These are phyloP conservation scores for Boleophthalmus pectinirostris DNA, from an alignment of 2,113 vertebrate genomes.

Conservation along the genomic window DNA sequence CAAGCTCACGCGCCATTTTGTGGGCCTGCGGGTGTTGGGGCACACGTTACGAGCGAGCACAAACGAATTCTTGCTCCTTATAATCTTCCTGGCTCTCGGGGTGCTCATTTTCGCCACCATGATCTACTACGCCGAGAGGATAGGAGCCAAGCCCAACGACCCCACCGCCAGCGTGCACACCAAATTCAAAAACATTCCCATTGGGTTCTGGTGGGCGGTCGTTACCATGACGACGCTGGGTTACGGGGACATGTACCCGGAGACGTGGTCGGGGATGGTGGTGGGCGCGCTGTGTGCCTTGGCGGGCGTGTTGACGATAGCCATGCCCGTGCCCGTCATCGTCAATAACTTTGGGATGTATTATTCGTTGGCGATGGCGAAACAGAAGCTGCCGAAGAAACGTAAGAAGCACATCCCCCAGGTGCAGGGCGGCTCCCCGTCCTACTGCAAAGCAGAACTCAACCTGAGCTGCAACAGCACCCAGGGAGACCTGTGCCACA, in stretches of 20 bases:
- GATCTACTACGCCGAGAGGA: constrained; percentile 97
- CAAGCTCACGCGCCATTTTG: constrained; percentile 97
- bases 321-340: constrained; percentile 98
- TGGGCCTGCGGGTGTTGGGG: constrained; percentile 93
- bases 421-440: constrained; percentile 87
- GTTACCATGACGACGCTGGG: constrained; percentile 98
- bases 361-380: constrained; percentile 98
- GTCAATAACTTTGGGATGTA: constrained; percentile 99
- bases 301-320: constrained; percentile 94
- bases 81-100: constrained; percentile 94
- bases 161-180: constrained; percentile 91
- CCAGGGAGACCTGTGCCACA: constrained; percentile 86
- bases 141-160: constrained; percentile 91
- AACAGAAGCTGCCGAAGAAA: constrained; percentile 96
- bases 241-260: constrained; percentile 96
- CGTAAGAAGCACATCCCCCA: constrained; percentile 97
- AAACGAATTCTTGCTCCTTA: constrained; percentile 96
- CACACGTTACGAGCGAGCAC: constrained; percentile 95
- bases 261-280: constrained; percentile 98
- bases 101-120: constrained; percentile 99
- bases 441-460: constrained; percentile 92
- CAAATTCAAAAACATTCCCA: constrained; percentile 97
- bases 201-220: constrained; percentile 99
- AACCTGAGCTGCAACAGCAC: constrained; percentile 92
- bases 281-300: constrained; percentile 94